Evolutionary conservation across 2,113 vertebrate species (phyloP), one percentile per base, ranked within the genome.

Genomic region (Patagioenas fasciata): DNA sequence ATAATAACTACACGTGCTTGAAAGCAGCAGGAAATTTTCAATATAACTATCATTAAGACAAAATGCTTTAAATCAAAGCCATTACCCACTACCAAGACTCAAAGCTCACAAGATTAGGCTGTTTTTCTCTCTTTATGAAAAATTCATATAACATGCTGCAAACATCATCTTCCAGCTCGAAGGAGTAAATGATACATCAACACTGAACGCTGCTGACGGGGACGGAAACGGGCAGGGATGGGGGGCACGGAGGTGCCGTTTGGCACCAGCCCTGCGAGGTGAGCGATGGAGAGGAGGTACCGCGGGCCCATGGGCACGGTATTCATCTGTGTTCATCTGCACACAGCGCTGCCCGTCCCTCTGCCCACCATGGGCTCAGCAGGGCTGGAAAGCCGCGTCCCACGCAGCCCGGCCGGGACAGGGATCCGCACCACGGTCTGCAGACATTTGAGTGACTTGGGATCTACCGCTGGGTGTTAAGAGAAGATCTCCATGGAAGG

Each of bases 11-110:
- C 93, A 97, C 87, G 94, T 96, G 97, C 97, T 96, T 88, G 93
- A 96, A 97, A 96, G 96, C 96, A 96, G 95, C 96, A 96, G 96
- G 97, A 96, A 94, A 92, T 94, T 95, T 96, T 94, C 95, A 95
- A 95, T 95, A 91, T 91, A 95, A 95, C 97, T 93, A 97, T 96
- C 97, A 96, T 97, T 95, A 97, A 97, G 96, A 97, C 95, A 96
- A 97, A 97, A 97, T 32, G 92, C 93, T 96, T 97, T 96, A 97
- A 97, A 97, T 97, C 97, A 97, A 96, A 97, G 95, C 96, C 96
- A 96, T 97, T 97, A 97, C 95, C 96, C 88, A 94, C 95, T 58
- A 90, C 96, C 88, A 85, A 93, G 96, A 95, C 92, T 97, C 96
- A 94, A 87, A 89, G 96, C 97, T 97, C 97, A 83, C 89, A 91